Evolutionary conservation across 2,797 vertebrate species (phyloP).

Genomic region (Gouania willdenowi): DNA sequence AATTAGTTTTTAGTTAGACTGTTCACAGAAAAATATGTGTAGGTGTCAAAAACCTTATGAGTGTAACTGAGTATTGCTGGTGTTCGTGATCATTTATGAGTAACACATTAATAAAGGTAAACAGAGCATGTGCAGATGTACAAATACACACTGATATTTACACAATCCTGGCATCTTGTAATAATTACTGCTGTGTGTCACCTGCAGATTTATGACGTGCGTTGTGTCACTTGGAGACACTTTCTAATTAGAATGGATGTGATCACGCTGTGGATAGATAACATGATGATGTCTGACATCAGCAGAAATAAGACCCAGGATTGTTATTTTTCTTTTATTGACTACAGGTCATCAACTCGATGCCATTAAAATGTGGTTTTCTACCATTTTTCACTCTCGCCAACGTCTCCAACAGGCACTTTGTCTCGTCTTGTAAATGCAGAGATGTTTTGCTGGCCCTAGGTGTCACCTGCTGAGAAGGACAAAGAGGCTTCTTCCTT

Average conservation of each 20-base stretch:
- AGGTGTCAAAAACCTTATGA: conserved; percentile 17
- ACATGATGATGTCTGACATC: conserved; percentile 29
- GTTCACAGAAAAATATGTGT: no score
- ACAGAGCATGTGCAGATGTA: not conserved
- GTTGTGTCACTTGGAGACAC: conserved; percentile 25
- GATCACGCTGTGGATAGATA: conserved; percentile 14
- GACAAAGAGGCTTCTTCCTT: not conserved
- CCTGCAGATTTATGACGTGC: conserved; percentile 28
- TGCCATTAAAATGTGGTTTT: not conserved
- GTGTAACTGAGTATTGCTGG: conserved; percentile 28
- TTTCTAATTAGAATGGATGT: conserved; percentile 38
- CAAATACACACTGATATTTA: conserved; percentile 4
- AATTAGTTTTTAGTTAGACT: no score
- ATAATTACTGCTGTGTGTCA: conserved; percentile 31
- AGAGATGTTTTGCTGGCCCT: no score
- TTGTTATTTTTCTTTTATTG: conserved; percentile 15
- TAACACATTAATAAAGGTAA: conserved; percentile 18
- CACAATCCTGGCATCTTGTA: conserved; percentile 10
- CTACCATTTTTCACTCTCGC: no score
- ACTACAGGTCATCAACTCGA: not conserved
- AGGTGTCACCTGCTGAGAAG: not conserved
- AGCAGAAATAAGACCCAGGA: conserved; percentile 8
- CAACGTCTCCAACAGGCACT: no score
- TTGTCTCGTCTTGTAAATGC: no score
- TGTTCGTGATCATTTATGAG: conserved; percentile 12